These are phyloP conservation scores for Danionella dracula DNA, from an alignment of 2,797 vertebrate species.

Conservation along the genomic window DNA sequence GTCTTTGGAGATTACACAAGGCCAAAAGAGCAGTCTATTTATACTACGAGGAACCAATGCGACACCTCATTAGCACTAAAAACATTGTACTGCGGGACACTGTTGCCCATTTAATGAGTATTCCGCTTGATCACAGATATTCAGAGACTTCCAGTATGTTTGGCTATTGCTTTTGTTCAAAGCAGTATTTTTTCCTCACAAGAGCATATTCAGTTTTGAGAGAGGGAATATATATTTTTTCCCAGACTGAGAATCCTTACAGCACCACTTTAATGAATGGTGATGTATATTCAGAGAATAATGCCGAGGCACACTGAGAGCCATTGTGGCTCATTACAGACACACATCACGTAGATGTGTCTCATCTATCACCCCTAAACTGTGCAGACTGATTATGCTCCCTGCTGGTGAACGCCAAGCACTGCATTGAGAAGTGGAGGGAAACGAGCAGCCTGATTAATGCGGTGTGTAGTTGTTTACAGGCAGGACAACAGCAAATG, in stretches of 20 bases:
- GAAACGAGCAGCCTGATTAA: constrained; percentile 3
- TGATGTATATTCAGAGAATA: neutral
- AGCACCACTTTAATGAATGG: neutral
- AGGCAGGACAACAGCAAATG: neutral
- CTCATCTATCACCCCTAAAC: constrained; percentile 22
- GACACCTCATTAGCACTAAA: constrained; percentile 15
- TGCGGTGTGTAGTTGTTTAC: constrained; percentile 6
- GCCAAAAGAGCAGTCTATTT: constrained; percentile 34
- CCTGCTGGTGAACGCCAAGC: constrained; percentile 25
- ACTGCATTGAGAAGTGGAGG: neutral
- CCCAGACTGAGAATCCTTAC: too few relatives aligned
- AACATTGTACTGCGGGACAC: constrained; percentile 3
- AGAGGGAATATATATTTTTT: too few relatives aligned
- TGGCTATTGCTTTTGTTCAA: neutral
- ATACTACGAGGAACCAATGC: constrained; percentile 27
- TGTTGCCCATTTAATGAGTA: constrained; percentile 9
- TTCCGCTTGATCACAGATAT: constrained; percentile 1
- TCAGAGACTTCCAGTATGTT: neutral
- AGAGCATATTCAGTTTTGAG: too few relatives aligned
- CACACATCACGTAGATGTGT: neutral
- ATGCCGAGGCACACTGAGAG: constrained; percentile 12
- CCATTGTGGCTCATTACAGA: constrained; percentile 11
- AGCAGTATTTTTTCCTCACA: neutral
- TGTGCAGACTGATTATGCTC: constrained; percentile 29
- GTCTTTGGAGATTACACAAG: constrained; percentile 39